Base-by-base conservation (phyloP, 2,888 invertebrate species). In the Notocelia uddmanniana region DNA sequence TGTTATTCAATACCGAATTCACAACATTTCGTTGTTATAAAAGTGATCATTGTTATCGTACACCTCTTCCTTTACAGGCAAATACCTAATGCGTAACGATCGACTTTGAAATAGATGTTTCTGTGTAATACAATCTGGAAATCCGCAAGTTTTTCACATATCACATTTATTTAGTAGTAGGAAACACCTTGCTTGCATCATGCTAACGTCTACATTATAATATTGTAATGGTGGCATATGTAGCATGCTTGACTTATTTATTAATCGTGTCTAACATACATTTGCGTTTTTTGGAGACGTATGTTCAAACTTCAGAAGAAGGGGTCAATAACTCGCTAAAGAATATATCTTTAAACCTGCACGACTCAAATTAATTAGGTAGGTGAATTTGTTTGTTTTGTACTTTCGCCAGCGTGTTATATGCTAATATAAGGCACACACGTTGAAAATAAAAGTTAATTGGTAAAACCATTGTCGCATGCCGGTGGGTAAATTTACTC, bases 1-100 rank as follows among this genome's bases (percentile, higher is more conserved):
- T 78, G 87, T 89, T 92, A 91, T 87, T 86, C 82, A 89, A 91
- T 88, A 82, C 82, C 75, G 76, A 81, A 83, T 84, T 74, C 76
- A 79, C 79, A 82, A 82, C 82, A 86, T 85, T 85, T 79, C 78
- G 15, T 45, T 60, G 34, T 55, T 67, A 52, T 13, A 26, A 66
- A 54, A 68, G 58, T 58, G 70, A 74, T 60, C 59, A 64, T 71
- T 69, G 76, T 76, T 78, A 73, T 75, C 80, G 78, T 75, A 77
- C 64, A 45, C 74, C 3, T 26, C 19, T n/a, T 58, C 34, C 34
- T 34, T 23, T 41, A 21, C 21, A 23, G 45, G 45, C 5, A 45
- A 45, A 26, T 21, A 2, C n/a, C 26, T 55, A 15, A 31, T 37
- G 1, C 13, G 18, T 34, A 31, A 15, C 15, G 9, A 19, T 0